These are phyloP conservation scores for Pipistrellus nathusii DNA, from an alignment of 2,797 vertebrate genomes.

Conservation along the genomic window DNA sequence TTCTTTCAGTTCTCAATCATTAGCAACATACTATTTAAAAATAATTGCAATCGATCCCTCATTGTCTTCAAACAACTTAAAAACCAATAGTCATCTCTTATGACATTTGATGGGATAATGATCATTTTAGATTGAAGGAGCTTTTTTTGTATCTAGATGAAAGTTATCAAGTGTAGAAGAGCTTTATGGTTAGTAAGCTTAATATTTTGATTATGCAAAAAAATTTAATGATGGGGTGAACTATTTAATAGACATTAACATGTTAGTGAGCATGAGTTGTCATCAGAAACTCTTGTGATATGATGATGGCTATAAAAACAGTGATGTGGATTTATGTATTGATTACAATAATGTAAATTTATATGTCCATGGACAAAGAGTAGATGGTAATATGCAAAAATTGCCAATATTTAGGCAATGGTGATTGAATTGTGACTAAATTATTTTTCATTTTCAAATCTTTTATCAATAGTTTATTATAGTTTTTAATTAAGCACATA, in stretches of 20 bases:
- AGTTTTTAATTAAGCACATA: neutral
- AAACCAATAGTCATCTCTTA: slow-evolving; percentile 19
- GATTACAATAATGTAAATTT: neutral
- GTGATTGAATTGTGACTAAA: neutral
- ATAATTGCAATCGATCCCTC: slow-evolving; percentile 4
- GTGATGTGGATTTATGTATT: neutral
- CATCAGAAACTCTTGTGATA: neutral
- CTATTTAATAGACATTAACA: slow-evolving; percentile 22
- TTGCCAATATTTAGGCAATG: neutral
- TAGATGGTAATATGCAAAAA: neutral
- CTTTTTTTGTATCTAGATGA: neutral
- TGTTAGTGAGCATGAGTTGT: slow-evolving; percentile 2
- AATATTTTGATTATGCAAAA: slow-evolving; percentile 32
- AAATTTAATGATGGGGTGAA: neutral
- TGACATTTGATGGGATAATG: neutral
- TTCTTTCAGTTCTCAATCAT: slow-evolving; percentile 65
- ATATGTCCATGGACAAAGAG: neutral
- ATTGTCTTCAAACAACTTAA: slow-evolving; percentile 42
- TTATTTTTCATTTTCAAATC: slow-evolving; percentile 25
- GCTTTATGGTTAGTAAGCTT: slow-evolving; percentile 1
- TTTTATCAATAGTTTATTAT: slow-evolving; percentile 35
- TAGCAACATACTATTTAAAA: slow-evolving; percentile 80
- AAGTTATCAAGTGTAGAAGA: neutral
- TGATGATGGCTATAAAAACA: neutral
- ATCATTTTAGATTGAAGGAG: slow-evolving; percentile 35